Evolutionary conservation across 2,888 invertebrate species (phyloP).

Genomic region (Athripsodes cinereus): DNA sequence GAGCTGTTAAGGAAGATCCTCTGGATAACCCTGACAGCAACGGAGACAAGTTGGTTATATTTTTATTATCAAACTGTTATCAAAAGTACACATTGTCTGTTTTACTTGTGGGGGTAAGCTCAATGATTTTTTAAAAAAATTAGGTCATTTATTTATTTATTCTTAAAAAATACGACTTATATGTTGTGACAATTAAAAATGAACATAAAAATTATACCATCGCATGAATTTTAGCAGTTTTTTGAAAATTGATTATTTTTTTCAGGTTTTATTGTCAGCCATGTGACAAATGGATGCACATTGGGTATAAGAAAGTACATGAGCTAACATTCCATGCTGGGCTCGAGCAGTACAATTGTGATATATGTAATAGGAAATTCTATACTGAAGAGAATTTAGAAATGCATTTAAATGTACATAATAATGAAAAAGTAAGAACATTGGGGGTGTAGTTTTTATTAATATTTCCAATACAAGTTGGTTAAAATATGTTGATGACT

Average conservation of each 20-base stretch:
- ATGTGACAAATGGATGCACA: slow-evolving; percentile 48
- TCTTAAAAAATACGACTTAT: too few relatives aligned
- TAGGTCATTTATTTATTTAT: too few relatives aligned
- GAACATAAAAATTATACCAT: too few relatives aligned
- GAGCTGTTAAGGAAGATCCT: neutral
- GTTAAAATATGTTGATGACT: neutral
- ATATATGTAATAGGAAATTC: slow-evolving; percentile 68
- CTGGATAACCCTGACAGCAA: neutral
- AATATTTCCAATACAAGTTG: neutral
- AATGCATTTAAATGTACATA: slow-evolving; percentile 71
- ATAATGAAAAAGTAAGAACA: slow-evolving; percentile 42
- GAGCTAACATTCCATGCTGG: slow-evolving; percentile 57
- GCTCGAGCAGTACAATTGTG: slow-evolving; percentile 53
- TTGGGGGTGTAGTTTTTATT: neutral
- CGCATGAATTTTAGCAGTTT: too few relatives aligned
- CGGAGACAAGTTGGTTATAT: neutral
- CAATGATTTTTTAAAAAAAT: too few relatives aligned
- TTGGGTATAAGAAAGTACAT: slow-evolving; percentile 52
- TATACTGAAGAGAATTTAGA: slow-evolving; percentile 56
- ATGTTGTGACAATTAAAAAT: too few relatives aligned
- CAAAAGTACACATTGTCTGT: too few relatives aligned
- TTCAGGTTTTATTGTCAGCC: slow-evolving; percentile 43
- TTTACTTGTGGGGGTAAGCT: too few relatives aligned
- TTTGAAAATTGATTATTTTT: too few relatives aligned
- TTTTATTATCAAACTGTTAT: too few relatives aligned